Evolutionary conservation across 2,113 vertebrate genomes (phyloP), one percentile per base, ranked within the genome.

Genomic region (Taurulus bubalis): DNA sequence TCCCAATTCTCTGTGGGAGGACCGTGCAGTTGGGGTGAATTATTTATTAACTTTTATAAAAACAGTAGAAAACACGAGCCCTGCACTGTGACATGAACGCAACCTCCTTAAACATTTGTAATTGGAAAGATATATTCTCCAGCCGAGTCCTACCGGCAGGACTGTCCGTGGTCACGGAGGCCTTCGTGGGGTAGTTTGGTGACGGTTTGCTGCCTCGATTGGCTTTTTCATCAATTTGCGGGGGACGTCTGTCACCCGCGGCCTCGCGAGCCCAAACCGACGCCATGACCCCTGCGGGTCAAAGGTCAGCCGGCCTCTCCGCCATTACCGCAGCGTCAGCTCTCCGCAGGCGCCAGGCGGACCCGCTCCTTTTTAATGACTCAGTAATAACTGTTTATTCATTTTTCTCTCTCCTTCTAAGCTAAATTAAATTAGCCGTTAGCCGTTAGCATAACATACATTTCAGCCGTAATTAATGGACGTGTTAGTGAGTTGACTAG

Each of bases 241-340:
- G 47, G 76, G 60, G 71, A 66, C 71, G 70, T 80, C 80, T 87
- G 88, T 89, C 86, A 68, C 70, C 14, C 45, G 8, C 45, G 40
- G 66, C 77, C 73, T 78, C 81, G n/a, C n/a, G 63, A 82, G 75
- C 62, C 53, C 67, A 68, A 80, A 86, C 83, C 75, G 70, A 59
- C 73, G 76, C 32, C 73, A 24, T 71, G 87, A 91, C 89, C 89
- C 47, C 55, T 22, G 4, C 0, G 55, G 88, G 93, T 93, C 92
- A 93, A 71, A 91, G 92, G 91, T 91, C 91, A 91, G 85, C 85
- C 84, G 86, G 87, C 87, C 93, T 84, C 77, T 90, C 77, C 40
- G 58, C 74, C 79, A 64, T 90, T 75, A 84, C 79, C 7, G 51
- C 80, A 20, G n/a, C 71, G 75, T 55, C 51, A n/a, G 55, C 55